A percentile compares a stretch with the other conserved stretches of the same genome.
phyloP scores from a whole-genome alignment of 1,140 invertebrate species.

The Hestina assimilis region DNA sequence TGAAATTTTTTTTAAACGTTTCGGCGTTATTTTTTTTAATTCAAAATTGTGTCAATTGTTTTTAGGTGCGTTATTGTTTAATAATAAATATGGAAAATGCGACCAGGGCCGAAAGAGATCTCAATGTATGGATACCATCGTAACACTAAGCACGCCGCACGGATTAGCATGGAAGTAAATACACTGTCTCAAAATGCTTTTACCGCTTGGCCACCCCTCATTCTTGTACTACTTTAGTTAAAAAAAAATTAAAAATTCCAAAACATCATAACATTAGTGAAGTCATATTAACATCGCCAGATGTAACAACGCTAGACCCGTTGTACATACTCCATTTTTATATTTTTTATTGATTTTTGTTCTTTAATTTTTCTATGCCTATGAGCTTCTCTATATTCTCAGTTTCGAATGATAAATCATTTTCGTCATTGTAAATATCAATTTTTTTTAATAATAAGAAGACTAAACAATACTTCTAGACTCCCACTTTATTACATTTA shows the following conservation, averaged over 20 bases:
- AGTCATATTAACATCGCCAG: neutral
- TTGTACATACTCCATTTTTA: neutral
- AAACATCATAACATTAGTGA: too few species aligned
- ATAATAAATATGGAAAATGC: slow-evolving; percentile 58
- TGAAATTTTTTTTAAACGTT: slow-evolving; percentile 24
- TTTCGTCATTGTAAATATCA: too few species aligned
- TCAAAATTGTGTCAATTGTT: slow-evolving; percentile 47
- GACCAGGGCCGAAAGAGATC: slow-evolving; percentile 77
- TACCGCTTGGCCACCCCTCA: slow-evolving; percentile 47
- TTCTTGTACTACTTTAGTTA: slow-evolving; percentile 15
- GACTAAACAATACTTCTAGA: too few species aligned
- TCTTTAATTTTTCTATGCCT: neutral
- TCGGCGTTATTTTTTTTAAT: slow-evolving; percentile 44
- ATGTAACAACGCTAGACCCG: neutral
- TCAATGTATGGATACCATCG: slow-evolving; percentile 41
- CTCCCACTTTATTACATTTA: too few species aligned
- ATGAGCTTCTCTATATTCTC: neutral
- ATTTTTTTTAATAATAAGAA: too few species aligned
- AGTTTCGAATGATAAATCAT: too few species aligned
- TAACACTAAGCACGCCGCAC: slow-evolving; percentile 57
- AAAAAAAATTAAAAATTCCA: too few species aligned
- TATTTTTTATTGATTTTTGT: neutral
- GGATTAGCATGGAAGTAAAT: slow-evolving; percentile 53
- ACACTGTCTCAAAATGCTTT: slow-evolving; percentile 41
- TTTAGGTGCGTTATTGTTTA: slow-evolving; percentile 62